Percentiles rank a stretch among this genome's conserved stretches.
Conservation (phyloP, 2,888 invertebrate genomes). For the Ophion obscuratus region DNA sequence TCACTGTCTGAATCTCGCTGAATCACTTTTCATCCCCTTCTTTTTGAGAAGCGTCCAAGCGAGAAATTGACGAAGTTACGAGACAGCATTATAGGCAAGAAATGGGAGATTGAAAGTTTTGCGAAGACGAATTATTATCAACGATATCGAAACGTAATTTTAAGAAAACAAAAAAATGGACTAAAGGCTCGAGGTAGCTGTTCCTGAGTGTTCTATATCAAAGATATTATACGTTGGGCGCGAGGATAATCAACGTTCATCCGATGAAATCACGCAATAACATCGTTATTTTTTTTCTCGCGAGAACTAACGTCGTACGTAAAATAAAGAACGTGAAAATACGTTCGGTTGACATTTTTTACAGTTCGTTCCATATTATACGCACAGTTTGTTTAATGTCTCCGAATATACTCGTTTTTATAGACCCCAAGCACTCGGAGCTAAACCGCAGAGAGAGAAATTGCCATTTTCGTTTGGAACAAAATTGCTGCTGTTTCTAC, state of each 20-base stretch:
- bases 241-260: conserved; percentile 51
- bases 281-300: not conserved
- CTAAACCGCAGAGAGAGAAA: no score
- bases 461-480: no score
- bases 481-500: no score
- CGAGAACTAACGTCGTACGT: not conserved
- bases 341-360: no score
- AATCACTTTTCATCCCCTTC: not conserved
- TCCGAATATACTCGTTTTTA: no score
- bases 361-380: not conserved
- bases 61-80: not conserved
- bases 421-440: no score
- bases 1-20: conserved; percentile 87
- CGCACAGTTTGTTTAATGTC: not conserved
- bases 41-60: not conserved
- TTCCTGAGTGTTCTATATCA: conserved; percentile 35
- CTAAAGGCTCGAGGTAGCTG: conserved; percentile 6
- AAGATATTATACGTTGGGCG: conserved; percentile 15
- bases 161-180: conserved; percentile 3
- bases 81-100: not conserved
- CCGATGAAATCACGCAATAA: not conserved
- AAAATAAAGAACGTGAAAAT: no score
- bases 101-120: conserved; percentile 18
- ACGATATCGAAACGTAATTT: conserved; percentile 10
- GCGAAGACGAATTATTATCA: conserved; percentile 1